Base-by-base conservation (phyloP, 2,888 invertebrate genomes). In the Serripes groenlandicus region DNA sequence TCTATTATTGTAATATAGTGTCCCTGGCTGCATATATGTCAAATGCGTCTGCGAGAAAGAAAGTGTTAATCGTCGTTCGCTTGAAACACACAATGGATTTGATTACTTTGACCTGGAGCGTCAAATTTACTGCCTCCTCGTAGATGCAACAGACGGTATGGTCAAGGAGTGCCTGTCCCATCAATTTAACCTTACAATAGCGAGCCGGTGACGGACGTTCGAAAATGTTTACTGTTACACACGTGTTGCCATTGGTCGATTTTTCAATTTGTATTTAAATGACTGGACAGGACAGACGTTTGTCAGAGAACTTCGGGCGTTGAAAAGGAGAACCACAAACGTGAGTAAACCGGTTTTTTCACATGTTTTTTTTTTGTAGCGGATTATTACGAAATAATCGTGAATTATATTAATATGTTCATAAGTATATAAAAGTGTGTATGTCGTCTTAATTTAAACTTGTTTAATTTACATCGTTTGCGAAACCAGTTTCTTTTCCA, bases 111-210 rank as follows among this genome's bases (percentile, higher is more conserved):
- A n/a, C n/a, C n/a, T n/a, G n/a, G n/a, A n/a, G n/a, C n/a, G n/a
- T n/a, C n/a, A n/a, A n/a, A n/a, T n/a, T n/a, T n/a, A n/a, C n/a
- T n/a, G n/a, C n/a, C n/a, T n/a, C n/a, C n/a, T n/a, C n/a, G n/a
- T n/a, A n/a, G 3, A 58, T 62, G 62, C 34, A 21, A 62, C 62
- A 62, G 62, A 62, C 62, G 62, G 62, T 62, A 28, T 34, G 21
- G 11, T 34, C 32, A 62, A 62, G 34, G 62, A 34, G 21, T 3
- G n/a, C 15, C 34, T 62, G 62, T 62, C 62, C 3, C 30, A 62
- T 62, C 30, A 62, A 62, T 26, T 21, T 34, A 3, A 15, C 5
- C 28, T 30, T 1, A 34, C 62, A 62, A 62, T 62, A 21, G 28
- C 23, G 15, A 3, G 1, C 5, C 2, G 3, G 2, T 62, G 28